A percentile compares a stretch with the other conserved stretches of the same genome.
Conservation (phyloP, 2,113 vertebrate genomes). For the Phylloscopus trochilus region DNA sequence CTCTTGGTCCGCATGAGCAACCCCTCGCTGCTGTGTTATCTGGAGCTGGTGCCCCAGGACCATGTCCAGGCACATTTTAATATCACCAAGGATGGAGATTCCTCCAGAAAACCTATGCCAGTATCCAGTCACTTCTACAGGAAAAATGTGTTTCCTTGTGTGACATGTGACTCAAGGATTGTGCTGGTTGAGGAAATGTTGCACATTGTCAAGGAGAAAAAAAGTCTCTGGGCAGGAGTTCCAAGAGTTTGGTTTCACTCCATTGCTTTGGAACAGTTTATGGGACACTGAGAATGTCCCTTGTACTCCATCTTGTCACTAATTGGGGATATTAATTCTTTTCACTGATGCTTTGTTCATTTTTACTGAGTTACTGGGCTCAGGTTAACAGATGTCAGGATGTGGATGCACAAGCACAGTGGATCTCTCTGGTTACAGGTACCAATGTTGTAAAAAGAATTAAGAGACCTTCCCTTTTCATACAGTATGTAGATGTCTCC, state of each 20-base stretch:
- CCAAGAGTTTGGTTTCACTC: not conserved
- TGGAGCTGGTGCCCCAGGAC: not conserved
- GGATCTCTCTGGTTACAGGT: not conserved
- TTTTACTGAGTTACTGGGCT: not conserved
- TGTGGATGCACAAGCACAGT: not conserved
- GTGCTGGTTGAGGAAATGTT: not conserved
- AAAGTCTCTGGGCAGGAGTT: not conserved
- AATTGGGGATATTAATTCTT: not conserved
- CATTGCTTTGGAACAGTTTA: not conserved
- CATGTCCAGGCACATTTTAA: not conserved
- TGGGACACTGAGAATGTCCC: not conserved
- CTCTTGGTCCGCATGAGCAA: accelerated
- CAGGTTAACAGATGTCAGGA: not conserved
- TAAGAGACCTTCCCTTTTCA: not conserved
- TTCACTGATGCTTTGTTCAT: not conserved
- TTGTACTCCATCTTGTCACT: not conserved
- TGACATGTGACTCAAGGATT: not conserved
- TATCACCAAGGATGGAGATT: not conserved
- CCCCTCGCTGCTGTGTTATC: accelerated
- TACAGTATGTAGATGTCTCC: not conserved
- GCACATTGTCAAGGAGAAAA: not conserved
- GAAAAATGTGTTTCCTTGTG: not conserved
- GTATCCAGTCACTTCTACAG: not conserved
- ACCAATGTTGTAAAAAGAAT: not conserved
- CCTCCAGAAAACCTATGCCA: not conserved